Evolutionary conservation across 2,888 invertebrate genomes (phyloP), one percentile per base, ranked within the genome.

Genomic region (Rhagophthalmus giganteus): DNA sequence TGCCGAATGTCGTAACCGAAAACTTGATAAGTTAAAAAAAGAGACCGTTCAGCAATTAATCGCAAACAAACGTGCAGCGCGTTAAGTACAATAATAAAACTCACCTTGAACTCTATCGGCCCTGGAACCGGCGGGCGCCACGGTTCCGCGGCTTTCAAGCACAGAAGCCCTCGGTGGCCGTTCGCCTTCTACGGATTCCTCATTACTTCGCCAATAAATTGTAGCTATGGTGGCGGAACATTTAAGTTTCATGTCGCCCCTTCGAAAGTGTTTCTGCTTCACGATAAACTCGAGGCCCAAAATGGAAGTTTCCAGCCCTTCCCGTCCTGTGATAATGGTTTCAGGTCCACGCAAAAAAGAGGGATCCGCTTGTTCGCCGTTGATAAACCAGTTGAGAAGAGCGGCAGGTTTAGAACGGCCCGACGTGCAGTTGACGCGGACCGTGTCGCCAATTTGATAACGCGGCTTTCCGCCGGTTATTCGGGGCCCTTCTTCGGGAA

Each of bases 181-280:
- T 62, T 86, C 86, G 24, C 89, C 87, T 73, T 89, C 88, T 38
- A 91, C 89, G 67, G 90, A 90, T 72, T 91, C 89, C 73, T 92
- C 92, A 75, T 92, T 91, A 72, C 87, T 90, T 63, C 87, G 82
- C 86, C 88, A 88, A 76, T 92, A 92, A 31, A 92, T 85, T 25
- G 88, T 87, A 46, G 88, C 89, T 74, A 92, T 91, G 64, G 88
- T 90, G 52, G 92, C 91, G 71, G 90, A 81, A 78, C 92, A 93
- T 81, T 90, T 92, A 67, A 92, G 80, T 76, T 91, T 92, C 79
- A 93, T 82, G 76, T 90, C 90, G 70, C 90, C 90, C 66, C 83
- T 81, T 72, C 84, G 84, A 79, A 92, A 91, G 78, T 92, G 90
- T 74, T 87, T 86, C 62, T 81, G 81, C 66, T 85, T 84, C 62